phyloP scores from a whole-genome alignment of 1,140 invertebrate genomes.

The Marisa cornuarietis region DNA sequence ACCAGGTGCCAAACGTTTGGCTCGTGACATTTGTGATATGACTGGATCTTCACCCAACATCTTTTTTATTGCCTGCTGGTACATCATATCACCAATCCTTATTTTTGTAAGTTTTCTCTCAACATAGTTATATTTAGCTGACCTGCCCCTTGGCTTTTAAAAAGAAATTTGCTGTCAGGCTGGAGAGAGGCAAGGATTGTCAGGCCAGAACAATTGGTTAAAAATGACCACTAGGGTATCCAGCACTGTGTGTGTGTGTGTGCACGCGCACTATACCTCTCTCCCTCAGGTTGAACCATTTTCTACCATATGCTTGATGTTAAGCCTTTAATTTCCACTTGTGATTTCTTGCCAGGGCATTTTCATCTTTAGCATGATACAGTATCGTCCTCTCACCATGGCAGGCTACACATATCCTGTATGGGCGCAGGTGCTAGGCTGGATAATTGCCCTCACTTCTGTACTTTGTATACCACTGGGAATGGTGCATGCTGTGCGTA shows the following conservation, averaged over 20 bases:
- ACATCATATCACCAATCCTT: slow-evolving; percentile 80
- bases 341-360: slow-evolving; percentile 72
- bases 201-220: no score
- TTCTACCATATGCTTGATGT: no score
- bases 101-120: slow-evolving; percentile 74
- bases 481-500: slow-evolving; percentile 77
- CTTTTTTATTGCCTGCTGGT: slow-evolving; percentile 88
- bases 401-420: slow-evolving; percentile 81
- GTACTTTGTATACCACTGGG: slow-evolving; percentile 86
- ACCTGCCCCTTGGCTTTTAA: no score
- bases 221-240: neutral
- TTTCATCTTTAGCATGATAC: slow-evolving; percentile 87
- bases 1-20: slow-evolving; percentile 79
- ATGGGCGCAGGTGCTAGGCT: slow-evolving; percentile 88
- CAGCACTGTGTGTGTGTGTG: neutral
- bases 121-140: no score
- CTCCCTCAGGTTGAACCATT: no score
- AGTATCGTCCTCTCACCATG: slow-evolving; percentile 85
- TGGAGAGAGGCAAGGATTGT: neutral
- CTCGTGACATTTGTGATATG: slow-evolving; percentile 87
- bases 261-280: no score
- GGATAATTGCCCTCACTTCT: slow-evolving; percentile 83
- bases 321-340: neutral
- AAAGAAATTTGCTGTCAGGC: no score
- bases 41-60: slow-evolving; percentile 80